Percentiles rank a stretch among this genome's conserved stretches.
Evolutionary conservation across 2,113 vertebrate genomes (phyloP).

Genomic region (Ctenomys sociabilis): DNA sequence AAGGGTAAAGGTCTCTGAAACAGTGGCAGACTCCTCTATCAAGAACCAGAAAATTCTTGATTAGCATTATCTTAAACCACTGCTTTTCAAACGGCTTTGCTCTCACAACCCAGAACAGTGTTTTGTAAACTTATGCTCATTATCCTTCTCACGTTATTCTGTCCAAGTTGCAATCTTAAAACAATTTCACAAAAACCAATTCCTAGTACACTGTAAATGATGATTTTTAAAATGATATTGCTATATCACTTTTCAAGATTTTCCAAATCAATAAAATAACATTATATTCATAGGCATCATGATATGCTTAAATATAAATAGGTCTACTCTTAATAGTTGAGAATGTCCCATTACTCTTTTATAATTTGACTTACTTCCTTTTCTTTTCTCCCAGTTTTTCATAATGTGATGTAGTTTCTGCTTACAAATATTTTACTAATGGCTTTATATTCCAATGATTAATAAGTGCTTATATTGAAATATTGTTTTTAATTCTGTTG

Average conservation of each 20-base stretch:
- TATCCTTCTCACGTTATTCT: neutral
- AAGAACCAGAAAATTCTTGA: neutral
- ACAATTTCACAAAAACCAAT: neutral
- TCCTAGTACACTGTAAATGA: neutral
- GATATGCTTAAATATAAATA: neutral
- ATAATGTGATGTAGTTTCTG: neutral
- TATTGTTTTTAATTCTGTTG: slow-evolving; percentile 15
- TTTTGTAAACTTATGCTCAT: neutral
- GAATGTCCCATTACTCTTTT: neutral
- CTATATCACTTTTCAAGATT: neutral
- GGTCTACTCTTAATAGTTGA: neutral
- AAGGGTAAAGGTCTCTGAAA: neutral
- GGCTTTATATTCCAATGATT: neutral
- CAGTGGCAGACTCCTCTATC: neutral
- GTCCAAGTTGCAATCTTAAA: neutral
- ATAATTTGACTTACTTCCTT: neutral
- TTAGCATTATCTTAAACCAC: neutral
- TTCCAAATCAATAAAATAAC: slow-evolving; percentile 19
- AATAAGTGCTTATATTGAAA: neutral
- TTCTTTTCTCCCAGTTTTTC: neutral
- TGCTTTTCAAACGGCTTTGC: neutral
- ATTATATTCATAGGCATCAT: slow-evolving; percentile 1
- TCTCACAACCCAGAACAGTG: neutral
- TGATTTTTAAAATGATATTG: slow-evolving; percentile 18
- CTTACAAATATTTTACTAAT: slow-evolving; percentile 7